A percentile compares a stretch with the other conserved stretches of the same genome.
phyloP scores from a whole-genome alignment of 2,888 invertebrate genomes.

The Lycaena phlaeas region DNA sequence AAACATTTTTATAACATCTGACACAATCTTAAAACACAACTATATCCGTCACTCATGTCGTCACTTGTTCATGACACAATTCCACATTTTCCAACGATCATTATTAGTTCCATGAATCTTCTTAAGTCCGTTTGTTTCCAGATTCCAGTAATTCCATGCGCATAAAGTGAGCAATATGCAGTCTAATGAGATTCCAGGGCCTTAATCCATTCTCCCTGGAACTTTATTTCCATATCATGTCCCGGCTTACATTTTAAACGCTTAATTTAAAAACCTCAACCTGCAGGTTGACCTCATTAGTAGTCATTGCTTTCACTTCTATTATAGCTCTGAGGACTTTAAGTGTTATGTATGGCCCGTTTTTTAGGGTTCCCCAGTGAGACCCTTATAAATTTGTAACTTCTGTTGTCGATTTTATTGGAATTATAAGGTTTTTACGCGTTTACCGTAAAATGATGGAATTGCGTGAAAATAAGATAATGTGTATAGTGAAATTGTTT shows the following conservation, averaged over 20 bases:
- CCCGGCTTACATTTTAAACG: constrained; percentile 19
- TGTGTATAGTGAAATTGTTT: too few species aligned
- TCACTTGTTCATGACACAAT: too few species aligned
- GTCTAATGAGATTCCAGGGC: constrained; percentile 20
- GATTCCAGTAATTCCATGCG: constrained; percentile 18
- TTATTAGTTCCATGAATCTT: constrained; percentile 9
- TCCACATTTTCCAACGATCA: too few species aligned
- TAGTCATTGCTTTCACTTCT: constrained; percentile 15
- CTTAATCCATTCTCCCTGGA: constrained; percentile 18
- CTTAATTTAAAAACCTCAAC: constrained; percentile 17
- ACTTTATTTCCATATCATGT: constrained; percentile 20
- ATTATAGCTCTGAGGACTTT: constrained; percentile 7
- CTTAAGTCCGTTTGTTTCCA: constrained; percentile 13
- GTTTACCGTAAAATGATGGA: too few species aligned
- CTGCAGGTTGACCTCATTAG: constrained; percentile 14
- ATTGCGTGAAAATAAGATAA: too few species aligned
- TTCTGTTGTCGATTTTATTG: too few species aligned
- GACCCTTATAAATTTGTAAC: neutral
- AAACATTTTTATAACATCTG: too few species aligned
- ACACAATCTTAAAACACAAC: too few species aligned
- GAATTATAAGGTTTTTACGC: too few species aligned
- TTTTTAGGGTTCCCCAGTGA: too few species aligned
- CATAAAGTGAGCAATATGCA: constrained; percentile 17
- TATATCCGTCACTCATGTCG: too few species aligned
- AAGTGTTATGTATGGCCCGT: constrained; percentile 2